Conservation (phyloP, 1,140 invertebrate species). For the Papilio polyxenes region DNA sequence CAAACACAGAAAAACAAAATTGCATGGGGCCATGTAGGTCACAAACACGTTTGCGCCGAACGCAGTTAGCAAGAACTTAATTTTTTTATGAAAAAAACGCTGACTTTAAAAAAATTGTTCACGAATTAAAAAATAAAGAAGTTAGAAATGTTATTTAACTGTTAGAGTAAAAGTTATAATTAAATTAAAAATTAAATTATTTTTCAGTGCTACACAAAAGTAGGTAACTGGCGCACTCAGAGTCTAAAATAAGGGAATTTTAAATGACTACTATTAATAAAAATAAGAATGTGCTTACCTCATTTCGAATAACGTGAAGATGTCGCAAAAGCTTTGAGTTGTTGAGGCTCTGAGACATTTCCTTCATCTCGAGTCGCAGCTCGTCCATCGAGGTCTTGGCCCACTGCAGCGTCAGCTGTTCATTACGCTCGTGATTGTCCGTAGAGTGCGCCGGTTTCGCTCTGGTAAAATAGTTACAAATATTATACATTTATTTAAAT, state of each 20-base stretch:
- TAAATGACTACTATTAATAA: background rate
- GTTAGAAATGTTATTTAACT: background rate
- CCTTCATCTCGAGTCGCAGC: slow-evolving; percentile 63
- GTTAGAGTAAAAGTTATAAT: background rate
- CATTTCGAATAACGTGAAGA: slow-evolving; percentile 64
- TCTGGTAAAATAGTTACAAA: slow-evolving; percentile 43
- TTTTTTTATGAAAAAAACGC: background rate
- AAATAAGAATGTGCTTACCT: slow-evolving; percentile 48
- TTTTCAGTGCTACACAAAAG: too few species aligned
- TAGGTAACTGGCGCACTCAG: too few species aligned
- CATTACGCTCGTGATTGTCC: slow-evolving; percentile 61
- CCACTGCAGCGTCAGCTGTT: slow-evolving; percentile 67
- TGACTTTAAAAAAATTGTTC: background rate
- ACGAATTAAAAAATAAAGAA: background rate
- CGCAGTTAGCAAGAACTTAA: background rate
- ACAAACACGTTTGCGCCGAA: background rate
- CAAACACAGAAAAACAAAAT: background rate
- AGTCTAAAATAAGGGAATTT: background rate
- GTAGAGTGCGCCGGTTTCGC: slow-evolving; percentile 44
- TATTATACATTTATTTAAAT: background rate
- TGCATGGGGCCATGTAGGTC: background rate
- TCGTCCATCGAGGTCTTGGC: slow-evolving; percentile 68
- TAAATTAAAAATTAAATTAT: too few species aligned
- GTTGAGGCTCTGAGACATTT: slow-evolving; percentile 61
- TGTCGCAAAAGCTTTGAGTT: slow-evolving; percentile 62